These are phyloP conservation scores for Ivindomyrus marchei DNA, from an alignment of 2,113 vertebrate species.

Conservation along the genomic window DNA sequence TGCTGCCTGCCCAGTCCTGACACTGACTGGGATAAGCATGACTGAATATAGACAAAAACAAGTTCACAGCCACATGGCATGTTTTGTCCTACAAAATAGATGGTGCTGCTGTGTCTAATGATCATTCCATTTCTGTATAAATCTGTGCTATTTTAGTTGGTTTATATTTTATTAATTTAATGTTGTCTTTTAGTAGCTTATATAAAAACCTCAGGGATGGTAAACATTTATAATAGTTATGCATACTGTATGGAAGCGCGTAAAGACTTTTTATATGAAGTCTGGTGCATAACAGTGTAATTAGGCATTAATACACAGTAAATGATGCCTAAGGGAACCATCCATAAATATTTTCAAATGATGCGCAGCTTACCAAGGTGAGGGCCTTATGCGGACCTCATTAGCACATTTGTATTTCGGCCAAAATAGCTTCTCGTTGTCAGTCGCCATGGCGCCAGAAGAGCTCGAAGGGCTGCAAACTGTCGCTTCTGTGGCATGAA, in stretches of 20 bases:
- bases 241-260: background rate
- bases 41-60: background rate
- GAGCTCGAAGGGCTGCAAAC: background rate
- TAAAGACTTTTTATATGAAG: background rate
- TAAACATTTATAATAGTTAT: constrained; percentile 7
- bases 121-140: background rate
- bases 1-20: background rate
- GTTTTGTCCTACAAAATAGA: background rate
- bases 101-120: background rate
- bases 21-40: background rate
- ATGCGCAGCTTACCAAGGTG: background rate
- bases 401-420: background rate
- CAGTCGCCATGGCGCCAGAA: background rate
- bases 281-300: background rate
- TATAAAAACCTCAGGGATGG: background rate
- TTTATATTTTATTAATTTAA: background rate
- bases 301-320: background rate
- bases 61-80: background rate
- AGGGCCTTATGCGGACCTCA: background rate
- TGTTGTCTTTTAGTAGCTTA: background rate
- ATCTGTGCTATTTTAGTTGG: background rate
- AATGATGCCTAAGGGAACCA: background rate
- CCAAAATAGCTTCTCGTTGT: background rate
- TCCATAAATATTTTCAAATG: background rate
- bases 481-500: background rate